These are phyloP conservation scores for Dendroctonus valens DNA, from an alignment of 1,140 invertebrate species.

Conservation along the genomic window DNA sequence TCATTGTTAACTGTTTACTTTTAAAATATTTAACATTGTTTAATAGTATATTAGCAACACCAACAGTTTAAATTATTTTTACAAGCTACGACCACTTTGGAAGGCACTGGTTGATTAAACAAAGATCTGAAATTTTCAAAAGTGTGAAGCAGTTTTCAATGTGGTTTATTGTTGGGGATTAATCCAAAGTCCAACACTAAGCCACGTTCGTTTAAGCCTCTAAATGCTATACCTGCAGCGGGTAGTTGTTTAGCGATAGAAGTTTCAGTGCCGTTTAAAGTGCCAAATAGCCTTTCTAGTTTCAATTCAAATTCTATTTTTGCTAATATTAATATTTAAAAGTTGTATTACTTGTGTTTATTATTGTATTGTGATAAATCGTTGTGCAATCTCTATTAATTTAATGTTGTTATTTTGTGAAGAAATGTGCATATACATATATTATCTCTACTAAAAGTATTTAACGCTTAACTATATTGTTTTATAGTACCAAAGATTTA, in stretches of 20 bases:
- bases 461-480: constrained; percentile 27
- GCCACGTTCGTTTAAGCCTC: not conserved
- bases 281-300: not conserved
- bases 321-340: constrained; percentile 4
- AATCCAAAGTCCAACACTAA: no score
- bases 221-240: not conserved
- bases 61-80: no score
- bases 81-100: no score
- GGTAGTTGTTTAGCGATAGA: not conserved
- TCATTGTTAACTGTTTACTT: no score
- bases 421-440: constrained; percentile 5
- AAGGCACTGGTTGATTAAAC: no score
- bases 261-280: not conserved
- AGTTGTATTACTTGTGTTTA: constrained; percentile 11
- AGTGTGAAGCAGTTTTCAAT: no score
- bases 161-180: no score
- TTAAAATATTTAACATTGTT: no score
- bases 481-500: constrained; percentile 43
- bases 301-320: not conserved
- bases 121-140: no score
- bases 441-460: not conserved
- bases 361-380: constrained; percentile 23
- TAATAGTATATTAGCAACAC: no score
- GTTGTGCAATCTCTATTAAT: constrained; percentile 21
- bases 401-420: constrained; percentile 13